Conservation (phyloP, 1,140 invertebrate species). For the Amphibalanus amphitrite region DNA sequence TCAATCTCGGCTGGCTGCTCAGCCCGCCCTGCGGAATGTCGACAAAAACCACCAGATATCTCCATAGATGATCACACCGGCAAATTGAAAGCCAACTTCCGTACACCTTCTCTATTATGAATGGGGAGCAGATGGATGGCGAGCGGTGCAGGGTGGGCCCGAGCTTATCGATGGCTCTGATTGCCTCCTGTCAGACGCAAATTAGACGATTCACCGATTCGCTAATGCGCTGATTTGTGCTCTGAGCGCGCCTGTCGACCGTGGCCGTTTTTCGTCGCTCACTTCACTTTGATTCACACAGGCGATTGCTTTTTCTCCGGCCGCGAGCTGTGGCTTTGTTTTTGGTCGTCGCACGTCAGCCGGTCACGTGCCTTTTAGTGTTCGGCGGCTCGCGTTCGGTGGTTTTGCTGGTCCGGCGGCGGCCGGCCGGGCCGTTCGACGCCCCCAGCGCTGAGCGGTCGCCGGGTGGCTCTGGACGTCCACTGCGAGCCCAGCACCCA, state of each 20-base stretch:
- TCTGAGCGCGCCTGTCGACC: background rate
- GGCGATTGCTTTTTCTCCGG: background rate
- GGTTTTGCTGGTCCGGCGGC: background rate
- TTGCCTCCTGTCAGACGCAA: background rate
- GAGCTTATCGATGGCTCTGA: background rate
- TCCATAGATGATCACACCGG: background rate
- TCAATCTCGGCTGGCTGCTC: background rate
- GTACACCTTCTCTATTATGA: background rate
- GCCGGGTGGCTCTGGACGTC: too few relatives aligned
- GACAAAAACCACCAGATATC: background rate
- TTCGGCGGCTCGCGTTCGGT: too few relatives aligned
- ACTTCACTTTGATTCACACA: background rate
- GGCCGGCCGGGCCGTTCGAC: background rate
- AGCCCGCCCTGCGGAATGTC: background rate
- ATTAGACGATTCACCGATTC: constrained; percentile 1
- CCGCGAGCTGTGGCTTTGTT: background rate
- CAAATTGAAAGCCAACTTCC: background rate
- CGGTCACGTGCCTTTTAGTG: background rate
- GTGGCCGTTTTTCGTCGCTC: background rate
- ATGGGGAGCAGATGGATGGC: background rate
- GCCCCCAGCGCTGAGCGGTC: too few relatives aligned
- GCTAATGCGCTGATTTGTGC: background rate
- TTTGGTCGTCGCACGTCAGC: background rate
- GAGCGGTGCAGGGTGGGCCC: background rate
- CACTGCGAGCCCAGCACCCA: too few relatives aligned